A percentile compares a stretch with the other conserved stretches of the same genome.
Evolutionary conservation across 2,113 vertebrate genomes (phyloP).

Genomic region (Jaculus jaculus): DNA sequence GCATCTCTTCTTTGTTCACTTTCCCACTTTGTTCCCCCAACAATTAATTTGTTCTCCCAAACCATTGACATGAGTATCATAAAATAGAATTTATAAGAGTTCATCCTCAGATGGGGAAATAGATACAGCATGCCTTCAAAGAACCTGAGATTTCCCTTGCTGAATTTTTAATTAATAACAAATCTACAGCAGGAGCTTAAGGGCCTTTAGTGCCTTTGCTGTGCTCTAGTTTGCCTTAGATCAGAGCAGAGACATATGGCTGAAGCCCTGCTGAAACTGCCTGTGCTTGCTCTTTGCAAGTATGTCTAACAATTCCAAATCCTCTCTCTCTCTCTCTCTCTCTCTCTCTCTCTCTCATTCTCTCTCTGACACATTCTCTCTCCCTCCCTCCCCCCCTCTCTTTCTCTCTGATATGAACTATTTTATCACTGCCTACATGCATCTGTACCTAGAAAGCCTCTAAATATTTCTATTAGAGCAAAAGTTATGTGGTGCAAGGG

Average conservation of each 20-base stretch:
- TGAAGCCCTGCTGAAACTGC: neutral
- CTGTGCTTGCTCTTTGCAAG: slow-evolving; percentile 52
- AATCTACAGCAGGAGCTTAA: slow-evolving; percentile 60
- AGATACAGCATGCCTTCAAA: slow-evolving; percentile 63
- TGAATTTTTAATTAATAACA: slow-evolving; percentile 84
- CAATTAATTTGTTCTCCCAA: slow-evolving; percentile 81
- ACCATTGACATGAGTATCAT: slow-evolving; percentile 65
- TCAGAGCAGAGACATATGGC: slow-evolving; percentile 58
- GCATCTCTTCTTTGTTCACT: slow-evolving; percentile 65
- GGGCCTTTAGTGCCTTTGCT: slow-evolving; percentile 52
- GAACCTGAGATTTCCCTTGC: slow-evolving; percentile 82
- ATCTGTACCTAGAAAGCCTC: neutral
- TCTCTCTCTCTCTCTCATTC: too few species aligned
- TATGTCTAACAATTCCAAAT: neutral
- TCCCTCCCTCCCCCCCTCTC: too few species aligned
- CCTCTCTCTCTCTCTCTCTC: neutral
- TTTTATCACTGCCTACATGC: neutral
- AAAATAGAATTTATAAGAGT: slow-evolving; percentile 74
- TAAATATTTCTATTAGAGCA: neutral
- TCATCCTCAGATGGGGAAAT: slow-evolving; percentile 74
- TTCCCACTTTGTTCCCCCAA: slow-evolving; percentile 72
- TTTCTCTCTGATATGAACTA: neutral
- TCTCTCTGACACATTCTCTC: too few species aligned
- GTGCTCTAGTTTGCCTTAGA: slow-evolving; percentile 70
- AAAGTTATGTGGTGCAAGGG: neutral